Conservation (phyloP, 2,888 invertebrate species). For the Lepidocyrtinus sp. region DNA sequence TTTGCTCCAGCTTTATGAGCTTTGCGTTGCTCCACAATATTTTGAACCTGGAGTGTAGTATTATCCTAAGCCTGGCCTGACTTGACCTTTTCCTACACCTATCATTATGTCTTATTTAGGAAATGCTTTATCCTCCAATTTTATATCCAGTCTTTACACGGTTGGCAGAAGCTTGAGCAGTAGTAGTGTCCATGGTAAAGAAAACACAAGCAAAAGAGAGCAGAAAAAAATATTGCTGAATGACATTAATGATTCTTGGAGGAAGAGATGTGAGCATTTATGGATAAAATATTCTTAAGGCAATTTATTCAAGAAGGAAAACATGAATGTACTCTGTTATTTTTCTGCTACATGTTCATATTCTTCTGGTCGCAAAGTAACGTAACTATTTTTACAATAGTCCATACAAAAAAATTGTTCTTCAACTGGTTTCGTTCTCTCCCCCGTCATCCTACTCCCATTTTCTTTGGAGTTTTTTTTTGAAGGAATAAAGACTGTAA, state of each 20-base stretch:
- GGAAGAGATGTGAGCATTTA: constrained; percentile 15
- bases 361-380: not conserved
- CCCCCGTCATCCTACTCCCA: not conserved
- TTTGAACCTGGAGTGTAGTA: too few species aligned
- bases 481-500: not conserved
- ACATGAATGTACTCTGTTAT: not conserved
- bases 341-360: constrained; percentile 2
- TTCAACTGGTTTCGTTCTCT: too few species aligned
- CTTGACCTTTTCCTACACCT: not conserved
- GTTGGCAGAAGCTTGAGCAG: not conserved
- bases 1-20: not conserved
- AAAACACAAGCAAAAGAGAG: not conserved
- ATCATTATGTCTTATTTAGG: constrained; percentile 18
- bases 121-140: not conserved
- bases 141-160: constrained; percentile 1
- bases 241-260: constrained; percentile 8
- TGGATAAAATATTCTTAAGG: constrained; percentile 13
- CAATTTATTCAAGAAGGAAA: not conserved
- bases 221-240: not conserved
- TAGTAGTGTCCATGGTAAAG: not conserved
- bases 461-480: not conserved
- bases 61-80: constrained; percentile 1
- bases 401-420: constrained; percentile 14
- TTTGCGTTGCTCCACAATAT: not conserved
- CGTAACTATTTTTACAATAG: constrained; percentile 17